Percentiles rank a stretch among this genome's conserved stretches.
Conservation (phyloP, 2,888 invertebrate species). For the Aromia moschata region DNA sequence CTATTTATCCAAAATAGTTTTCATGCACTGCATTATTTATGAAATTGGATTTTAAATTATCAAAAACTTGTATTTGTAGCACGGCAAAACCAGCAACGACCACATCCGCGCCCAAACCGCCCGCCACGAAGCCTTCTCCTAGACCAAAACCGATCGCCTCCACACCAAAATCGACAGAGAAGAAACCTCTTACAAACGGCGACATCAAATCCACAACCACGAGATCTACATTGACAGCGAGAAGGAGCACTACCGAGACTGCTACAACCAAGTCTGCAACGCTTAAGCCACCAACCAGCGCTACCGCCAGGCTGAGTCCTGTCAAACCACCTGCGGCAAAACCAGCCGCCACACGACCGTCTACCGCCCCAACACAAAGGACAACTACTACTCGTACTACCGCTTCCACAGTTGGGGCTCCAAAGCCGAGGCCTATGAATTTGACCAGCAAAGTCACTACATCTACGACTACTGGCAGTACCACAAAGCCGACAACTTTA, state of each 20-base stretch:
- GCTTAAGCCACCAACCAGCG: slow-evolving; percentile 30
- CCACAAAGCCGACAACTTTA: slow-evolving; percentile 26
- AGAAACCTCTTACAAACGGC: slow-evolving; percentile 68
- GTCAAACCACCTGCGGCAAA: slow-evolving; percentile 41
- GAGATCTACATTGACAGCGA: slow-evolving; percentile 37
- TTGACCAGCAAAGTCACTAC: slow-evolving; percentile 33
- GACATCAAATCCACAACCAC: slow-evolving; percentile 63
- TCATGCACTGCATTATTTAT: no score
- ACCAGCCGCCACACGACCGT: slow-evolving; percentile 37
- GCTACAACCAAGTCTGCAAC: slow-evolving; percentile 26
- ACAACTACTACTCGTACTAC: slow-evolving; percentile 48
- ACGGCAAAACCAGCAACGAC: slow-evolving; percentile 38
- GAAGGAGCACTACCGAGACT: slow-evolving; percentile 33
- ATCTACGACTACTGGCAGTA: slow-evolving; percentile 19
- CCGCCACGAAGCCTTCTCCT: slow-evolving; percentile 27
- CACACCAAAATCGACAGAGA: slow-evolving; percentile 57
- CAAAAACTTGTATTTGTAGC: no score
- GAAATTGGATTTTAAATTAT: no score
- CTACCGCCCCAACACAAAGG: slow-evolving; percentile 43
- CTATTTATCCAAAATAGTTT: no score
- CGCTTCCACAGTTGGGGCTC: slow-evolving; percentile 42
- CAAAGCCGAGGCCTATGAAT: slow-evolving; percentile 45
- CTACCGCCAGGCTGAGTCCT: slow-evolving; percentile 16
- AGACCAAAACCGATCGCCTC: slow-evolving; percentile 40
- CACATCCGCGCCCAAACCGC: slow-evolving; percentile 42